Evolutionary conservation across 2,888 invertebrate genomes (phyloP), one percentile per base, ranked within the genome.

Genomic region (Siphlonurus alternatus): DNA sequence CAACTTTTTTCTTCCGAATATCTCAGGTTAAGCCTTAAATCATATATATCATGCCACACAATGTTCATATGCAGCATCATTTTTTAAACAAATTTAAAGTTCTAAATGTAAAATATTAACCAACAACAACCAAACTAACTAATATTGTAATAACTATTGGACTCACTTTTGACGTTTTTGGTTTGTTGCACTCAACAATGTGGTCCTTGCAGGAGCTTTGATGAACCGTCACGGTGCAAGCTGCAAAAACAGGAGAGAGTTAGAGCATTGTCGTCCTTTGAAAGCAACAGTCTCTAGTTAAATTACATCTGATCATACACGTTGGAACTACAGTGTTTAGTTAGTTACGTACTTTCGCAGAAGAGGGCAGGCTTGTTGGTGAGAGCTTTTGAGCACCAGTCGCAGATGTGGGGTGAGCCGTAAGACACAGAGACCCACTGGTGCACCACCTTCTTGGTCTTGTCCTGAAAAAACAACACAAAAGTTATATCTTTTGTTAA

Each of bases 171-270:
- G 73, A 70, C 51, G 74, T 72, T 66, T 73, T 88, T 62, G 84
- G 83, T 74, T 88, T 88, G 69, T 83, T 85, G 76, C 93, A 94
- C 72, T 91, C 89, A 63, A 84, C 78, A 68, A 91, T 86, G 78
- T 90, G 89, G 74, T 94, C 94, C 75, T 92, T 93, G 76, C 93
- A 92, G 25, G 86, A 83, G 74, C 86, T 87, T 73, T 93, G 89
- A 76, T 93, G 93, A 62, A 93, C 89, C 63, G 87, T 89, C 70
- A 88, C 85, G 69, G 88, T 86, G 76, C 93, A 94, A 77, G 85
- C 92, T 92, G 79, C 23, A 75, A 75, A 66, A 69, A 66, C 68
- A 70, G n/a, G n/a, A n/a, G n/a, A n/a, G n/a, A n/a, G n/a, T n/a
- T n/a, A n/a, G n/a, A n/a, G n/a, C n/a, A n/a, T n/a, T n/a, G n/a